Evolutionary conservation across 2,888 invertebrate species (phyloP).

Genomic region (Andrena chrysosceles): DNA sequence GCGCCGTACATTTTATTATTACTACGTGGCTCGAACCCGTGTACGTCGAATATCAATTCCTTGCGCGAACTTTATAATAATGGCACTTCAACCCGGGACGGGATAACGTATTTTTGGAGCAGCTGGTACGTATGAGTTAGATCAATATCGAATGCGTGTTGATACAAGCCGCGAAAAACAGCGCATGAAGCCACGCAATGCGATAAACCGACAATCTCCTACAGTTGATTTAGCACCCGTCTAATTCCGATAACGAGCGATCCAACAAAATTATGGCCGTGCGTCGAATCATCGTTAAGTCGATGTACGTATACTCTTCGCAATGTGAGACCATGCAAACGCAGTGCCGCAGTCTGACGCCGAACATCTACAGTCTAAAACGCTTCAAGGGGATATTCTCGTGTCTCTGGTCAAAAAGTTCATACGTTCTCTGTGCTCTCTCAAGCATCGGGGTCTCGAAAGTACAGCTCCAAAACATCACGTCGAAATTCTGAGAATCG

Average conservation of each 20-base stretch:
- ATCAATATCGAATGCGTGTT: slow-evolving; percentile 24
- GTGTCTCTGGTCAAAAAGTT: too few species aligned
- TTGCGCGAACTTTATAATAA: neutral
- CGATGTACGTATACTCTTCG: neutral
- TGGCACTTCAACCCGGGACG: neutral
- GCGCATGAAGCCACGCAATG: slow-evolving; percentile 4
- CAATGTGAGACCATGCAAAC: slow-evolving; percentile 27
- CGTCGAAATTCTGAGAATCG: too few species aligned
- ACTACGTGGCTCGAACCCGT: neutral
- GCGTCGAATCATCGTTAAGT: neutral
- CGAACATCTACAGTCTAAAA: slow-evolving; percentile 17
- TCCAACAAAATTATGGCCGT: slow-evolving; percentile 16
- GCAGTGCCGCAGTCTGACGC: neutral
- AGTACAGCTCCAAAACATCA: too few species aligned
- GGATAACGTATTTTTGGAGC: neutral
- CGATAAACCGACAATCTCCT: slow-evolving; percentile 17
- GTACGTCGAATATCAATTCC: neutral
- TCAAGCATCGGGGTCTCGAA: too few species aligned
- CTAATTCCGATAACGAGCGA: neutral
- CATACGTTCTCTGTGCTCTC: too few species aligned
- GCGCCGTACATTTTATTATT: neutral
- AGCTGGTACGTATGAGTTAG: slow-evolving; percentile 4
- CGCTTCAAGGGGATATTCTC: neutral
- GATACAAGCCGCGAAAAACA: slow-evolving; percentile 17
- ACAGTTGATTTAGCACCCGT: slow-evolving; percentile 20